A percentile compares a stretch with the other conserved stretches of the same genome.
phyloP scores from a whole-genome alignment of 2,797 vertebrate species.

The Dermochelys coriacea region DNA sequence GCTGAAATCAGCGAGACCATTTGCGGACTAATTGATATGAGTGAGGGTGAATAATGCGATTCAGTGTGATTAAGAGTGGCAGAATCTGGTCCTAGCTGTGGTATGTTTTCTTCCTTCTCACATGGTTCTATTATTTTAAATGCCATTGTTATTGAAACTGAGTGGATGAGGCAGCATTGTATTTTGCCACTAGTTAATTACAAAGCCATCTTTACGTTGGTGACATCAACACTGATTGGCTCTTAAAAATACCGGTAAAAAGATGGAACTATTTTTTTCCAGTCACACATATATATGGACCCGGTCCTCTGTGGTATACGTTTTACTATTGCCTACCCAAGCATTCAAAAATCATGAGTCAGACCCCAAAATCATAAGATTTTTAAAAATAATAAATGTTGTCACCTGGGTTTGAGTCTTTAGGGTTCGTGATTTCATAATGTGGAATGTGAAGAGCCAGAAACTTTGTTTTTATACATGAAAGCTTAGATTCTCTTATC shows the following conservation, averaged over 20 bases:
- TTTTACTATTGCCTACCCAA: not conserved
- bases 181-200: not conserved
- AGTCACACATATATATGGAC: not conserved
- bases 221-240: not conserved
- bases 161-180: rapidly evolving
- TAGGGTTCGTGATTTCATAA: not conserved
- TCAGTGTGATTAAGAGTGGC: not conserved
- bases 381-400: not conserved
- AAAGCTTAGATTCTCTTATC: not conserved
- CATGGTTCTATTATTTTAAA: not conserved
- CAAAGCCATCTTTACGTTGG: not conserved
- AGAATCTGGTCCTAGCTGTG: not conserved
- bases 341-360: not conserved
- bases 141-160: not conserved
- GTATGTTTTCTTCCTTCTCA: not conserved
- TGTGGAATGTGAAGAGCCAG: not conserved
- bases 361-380: not conserved
- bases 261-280: not conserved
- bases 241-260: not conserved
- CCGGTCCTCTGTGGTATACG: rapidly evolving
- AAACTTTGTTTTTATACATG: not conserved
- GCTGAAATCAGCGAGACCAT: not conserved
- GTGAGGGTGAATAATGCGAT: rapidly evolving
- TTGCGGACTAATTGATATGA: not conserved
- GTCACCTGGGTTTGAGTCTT: not conserved